Percentiles rank a stretch among this genome's conserved stretches.
These are phyloP conservation scores for Aquatica leii DNA, from an alignment of 2,888 invertebrate genomes.

Conservation along the genomic window DNA sequence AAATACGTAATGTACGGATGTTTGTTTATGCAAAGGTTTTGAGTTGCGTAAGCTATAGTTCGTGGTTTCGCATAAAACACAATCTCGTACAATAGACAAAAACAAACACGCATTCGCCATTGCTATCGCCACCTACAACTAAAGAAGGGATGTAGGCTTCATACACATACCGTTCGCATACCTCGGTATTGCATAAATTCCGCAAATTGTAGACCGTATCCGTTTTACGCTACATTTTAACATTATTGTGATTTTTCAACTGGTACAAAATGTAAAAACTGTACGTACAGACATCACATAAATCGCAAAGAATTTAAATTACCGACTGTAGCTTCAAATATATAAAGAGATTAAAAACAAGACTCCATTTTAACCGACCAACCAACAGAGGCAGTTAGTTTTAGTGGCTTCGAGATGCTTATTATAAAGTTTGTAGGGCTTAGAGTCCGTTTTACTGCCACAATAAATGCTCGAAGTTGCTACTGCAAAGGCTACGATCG, in stretches of 20 bases:
- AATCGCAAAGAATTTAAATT: constrained; percentile 51
- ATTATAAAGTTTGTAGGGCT: constrained; percentile 54
- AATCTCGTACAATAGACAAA: constrained; percentile 25
- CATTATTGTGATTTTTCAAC: constrained; percentile 43
- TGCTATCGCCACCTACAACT: constrained; percentile 14
- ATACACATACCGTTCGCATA: constrained; percentile 35
- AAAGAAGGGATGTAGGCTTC: constrained; percentile 24
- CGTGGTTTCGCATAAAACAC: constrained; percentile 35
- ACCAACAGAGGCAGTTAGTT: constrained; percentile 39
- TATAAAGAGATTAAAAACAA: constrained; percentile 54
- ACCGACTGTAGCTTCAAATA: constrained; percentile 45
- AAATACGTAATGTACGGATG: constrained; percentile 31
- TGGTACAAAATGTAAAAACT: constrained; percentile 38
- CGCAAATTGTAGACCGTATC: constrained; percentile 37
- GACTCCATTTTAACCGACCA: constrained; percentile 37
- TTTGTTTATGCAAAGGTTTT: constrained; percentile 36
- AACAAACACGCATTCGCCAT: constrained; percentile 19
- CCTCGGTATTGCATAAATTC: constrained; percentile 41
- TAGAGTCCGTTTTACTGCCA: constrained; percentile 53
- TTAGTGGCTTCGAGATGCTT: constrained; percentile 47
- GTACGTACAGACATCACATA: constrained; percentile 41
- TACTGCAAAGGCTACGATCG: constrained; percentile 45
- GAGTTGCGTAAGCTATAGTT: constrained; percentile 36
- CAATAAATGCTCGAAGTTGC: constrained; percentile 52
- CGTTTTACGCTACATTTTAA: constrained; percentile 41